A percentile compares a stretch with the other conserved stretches of the same genome.
phyloP scores from a whole-genome alignment of 1,140 invertebrate genomes.

The Zaprionus ornatus region DNA sequence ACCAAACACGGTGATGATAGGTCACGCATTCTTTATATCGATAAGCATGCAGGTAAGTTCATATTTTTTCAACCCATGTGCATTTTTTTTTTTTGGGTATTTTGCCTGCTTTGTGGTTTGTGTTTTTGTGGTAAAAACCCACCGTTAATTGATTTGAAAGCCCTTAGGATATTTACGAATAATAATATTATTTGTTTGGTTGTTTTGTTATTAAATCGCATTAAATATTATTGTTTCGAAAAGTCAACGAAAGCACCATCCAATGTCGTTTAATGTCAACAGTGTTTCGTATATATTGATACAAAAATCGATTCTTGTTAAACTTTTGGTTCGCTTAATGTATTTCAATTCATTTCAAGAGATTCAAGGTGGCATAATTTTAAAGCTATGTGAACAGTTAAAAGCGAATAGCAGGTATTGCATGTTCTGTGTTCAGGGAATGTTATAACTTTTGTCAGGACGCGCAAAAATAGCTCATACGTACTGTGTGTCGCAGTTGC shows the following conservation, averaged over 20 bases:
- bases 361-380: neutral
- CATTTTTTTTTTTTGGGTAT: neutral
- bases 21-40: neutral
- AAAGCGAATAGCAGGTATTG: neutral
- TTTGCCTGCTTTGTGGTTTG: neutral
- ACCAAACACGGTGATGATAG: constrained; percentile 5
- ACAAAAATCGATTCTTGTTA: neutral
- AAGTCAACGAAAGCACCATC: neutral
- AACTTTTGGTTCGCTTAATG: neutral
- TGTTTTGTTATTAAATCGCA: neutral
- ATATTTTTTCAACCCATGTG: neutral
- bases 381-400: neutral
- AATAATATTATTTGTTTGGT: neutral
- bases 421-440: neutral
- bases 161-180: neutral
- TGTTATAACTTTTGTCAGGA: constrained; percentile 20
- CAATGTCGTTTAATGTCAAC: too few relatives aligned
- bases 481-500: constrained; percentile 18
- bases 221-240: neutral
- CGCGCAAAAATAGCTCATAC: constrained; percentile 28
- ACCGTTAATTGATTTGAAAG: neutral
- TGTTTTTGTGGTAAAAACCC: neutral
- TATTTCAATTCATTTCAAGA: neutral
- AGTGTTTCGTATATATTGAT: neutral
- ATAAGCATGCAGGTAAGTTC: neutral